Base-by-base conservation (phyloP, 2,888 invertebrate species). In the Lobophora halterata region DNA sequence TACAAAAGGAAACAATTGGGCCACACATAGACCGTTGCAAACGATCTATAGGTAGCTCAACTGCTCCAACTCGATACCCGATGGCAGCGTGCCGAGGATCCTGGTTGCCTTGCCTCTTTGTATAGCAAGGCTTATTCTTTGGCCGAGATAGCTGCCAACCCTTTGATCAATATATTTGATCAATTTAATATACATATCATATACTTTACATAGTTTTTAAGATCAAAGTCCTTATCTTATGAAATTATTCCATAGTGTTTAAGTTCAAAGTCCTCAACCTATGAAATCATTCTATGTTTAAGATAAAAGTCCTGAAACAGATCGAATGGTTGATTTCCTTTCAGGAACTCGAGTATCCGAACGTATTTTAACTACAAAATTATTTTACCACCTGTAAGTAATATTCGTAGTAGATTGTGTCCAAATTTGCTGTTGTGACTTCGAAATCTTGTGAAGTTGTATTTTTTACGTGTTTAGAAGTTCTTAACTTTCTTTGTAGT, bases 301-400 rank as follows among this genome's bases (percentile, higher is more conserved):
- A 26, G 23, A 16, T 32, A 35, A 21, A 31, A 37, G 9, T 34
- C 23, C 38, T 49, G 49, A 55, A 74, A 80, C 81, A 81, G 86
- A 86, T 77, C 61, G 79, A 86, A 83, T 86, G 86, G 85, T 87
- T 86, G 79, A 58, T 52, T 57, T 38, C 44, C 53, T 61, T 79
- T 52, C 86, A 87, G 86, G 86, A 86, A 29, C 54, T 72, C 67
- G 86, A 86, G 59, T 87, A 76, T 78, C 83, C 86, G 65, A 87
- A 87, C 75, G 85, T 87, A 67, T 87, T 86, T 80, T 86, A 82
- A 73, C 61, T 52, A 48, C 56, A 61, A 59, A 61, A 58, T 59
- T 59, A 52, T 49, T 57, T 55, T 52, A 57, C 47, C 46, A 36
- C 46, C 44, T 61, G 83, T 85, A 80, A 85, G 86, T 86, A 81